Evolutionary conservation across 1,140 invertebrate species (phyloP).

Genomic region (Calliphora vicina): DNA sequence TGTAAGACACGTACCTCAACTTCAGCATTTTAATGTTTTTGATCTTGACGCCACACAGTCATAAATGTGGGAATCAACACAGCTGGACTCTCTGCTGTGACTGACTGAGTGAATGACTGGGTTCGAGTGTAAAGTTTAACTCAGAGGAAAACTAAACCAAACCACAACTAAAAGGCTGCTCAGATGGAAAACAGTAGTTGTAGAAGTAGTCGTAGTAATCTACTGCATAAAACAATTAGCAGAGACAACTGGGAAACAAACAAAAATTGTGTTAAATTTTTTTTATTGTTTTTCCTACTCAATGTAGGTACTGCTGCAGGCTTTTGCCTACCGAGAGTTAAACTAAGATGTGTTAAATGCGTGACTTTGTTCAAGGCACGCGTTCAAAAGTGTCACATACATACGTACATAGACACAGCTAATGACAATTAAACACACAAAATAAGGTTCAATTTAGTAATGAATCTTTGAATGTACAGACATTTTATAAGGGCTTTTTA

Average conservation of each 20-base stretch:
- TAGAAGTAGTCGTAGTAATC: no score
- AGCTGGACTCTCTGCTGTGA: not conserved
- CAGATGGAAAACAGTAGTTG: no score
- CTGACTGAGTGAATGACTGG: not conserved
- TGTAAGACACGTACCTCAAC: constrained; percentile 15
- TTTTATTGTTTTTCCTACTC: not conserved
- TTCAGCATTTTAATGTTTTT: constrained; percentile 22
- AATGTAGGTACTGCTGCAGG: not conserved
- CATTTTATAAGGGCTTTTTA: constrained; percentile 25
- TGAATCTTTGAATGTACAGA: not conserved
- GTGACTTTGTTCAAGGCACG: constrained; percentile 38
- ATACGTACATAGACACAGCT: not conserved
- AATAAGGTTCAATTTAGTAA: not conserved
- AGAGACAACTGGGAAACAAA: not conserved
- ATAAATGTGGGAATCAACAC: constrained; percentile 29
- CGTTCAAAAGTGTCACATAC: constrained; percentile 8
- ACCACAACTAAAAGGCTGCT: not conserved
- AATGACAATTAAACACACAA: not conserved
- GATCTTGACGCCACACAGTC: constrained; percentile 26
- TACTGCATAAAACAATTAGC: not conserved
- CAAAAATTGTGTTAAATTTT: not conserved
- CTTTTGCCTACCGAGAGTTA: not conserved
- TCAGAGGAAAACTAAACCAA: not conserved
- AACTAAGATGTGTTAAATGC: constrained; percentile 32
- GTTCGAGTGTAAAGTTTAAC: not conserved